A percentile compares a stretch with the other conserved stretches of the same genome.
Conservation (phyloP, 1,140 invertebrate genomes). For the Trinorchestia longiramus region DNA sequence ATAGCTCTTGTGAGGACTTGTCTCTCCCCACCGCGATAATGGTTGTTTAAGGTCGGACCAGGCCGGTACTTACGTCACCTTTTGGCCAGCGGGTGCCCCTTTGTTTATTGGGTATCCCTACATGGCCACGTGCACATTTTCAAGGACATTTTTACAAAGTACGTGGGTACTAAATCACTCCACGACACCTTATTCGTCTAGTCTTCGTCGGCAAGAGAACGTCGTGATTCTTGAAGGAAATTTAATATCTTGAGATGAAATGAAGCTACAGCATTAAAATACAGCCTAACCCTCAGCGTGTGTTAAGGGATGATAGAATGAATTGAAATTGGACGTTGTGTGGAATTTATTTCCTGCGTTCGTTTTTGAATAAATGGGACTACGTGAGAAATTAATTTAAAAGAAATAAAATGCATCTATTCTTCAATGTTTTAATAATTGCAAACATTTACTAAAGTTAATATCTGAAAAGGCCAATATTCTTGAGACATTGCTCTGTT, state of each 20-base stretch:
- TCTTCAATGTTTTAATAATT: no score
- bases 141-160: background rate
- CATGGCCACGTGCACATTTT: background rate
- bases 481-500: no score
- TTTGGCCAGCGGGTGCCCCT: background rate
- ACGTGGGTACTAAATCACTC: background rate
- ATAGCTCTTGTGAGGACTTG: slow-evolving; percentile 11
- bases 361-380: no score
- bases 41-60: background rate
- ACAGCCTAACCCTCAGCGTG: no score
- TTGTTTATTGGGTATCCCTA: background rate
- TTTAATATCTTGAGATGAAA: background rate
- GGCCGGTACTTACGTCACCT: slow-evolving; percentile 45
- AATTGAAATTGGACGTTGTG: no score
- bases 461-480: no score
- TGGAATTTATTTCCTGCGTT: no score
- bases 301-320: no score
- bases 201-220: background rate
- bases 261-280: no score
- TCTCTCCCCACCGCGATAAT: slow-evolving; percentile 41
- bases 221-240: background rate
- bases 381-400: no score
- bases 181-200: background rate
- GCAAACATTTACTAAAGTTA: no score
- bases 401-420: no score